phyloP scores from a whole-genome alignment of 92 coral and sea anemone genomes.

The Porites cylindrica region DNA sequence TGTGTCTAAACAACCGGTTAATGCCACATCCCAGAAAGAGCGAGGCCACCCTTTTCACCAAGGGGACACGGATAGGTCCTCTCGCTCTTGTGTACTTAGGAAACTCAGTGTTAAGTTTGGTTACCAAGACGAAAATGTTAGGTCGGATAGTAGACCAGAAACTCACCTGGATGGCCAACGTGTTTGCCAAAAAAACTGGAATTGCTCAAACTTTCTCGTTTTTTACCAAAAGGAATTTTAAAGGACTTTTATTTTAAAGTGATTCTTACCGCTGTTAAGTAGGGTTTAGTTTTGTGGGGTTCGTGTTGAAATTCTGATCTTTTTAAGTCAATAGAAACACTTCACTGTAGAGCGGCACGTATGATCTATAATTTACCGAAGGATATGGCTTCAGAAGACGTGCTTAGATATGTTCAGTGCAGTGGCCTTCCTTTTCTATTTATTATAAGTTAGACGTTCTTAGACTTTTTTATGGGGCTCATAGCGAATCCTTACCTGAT shows the following conservation, averaged over 20 bases:
- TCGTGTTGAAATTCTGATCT: constrained; percentile 20
- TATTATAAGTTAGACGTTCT: too few relatives aligned
- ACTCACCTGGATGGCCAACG: constrained; percentile 15
- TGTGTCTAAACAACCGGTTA: background rate
- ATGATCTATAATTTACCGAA: constrained; percentile 15
- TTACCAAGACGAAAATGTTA: constrained; percentile 26
- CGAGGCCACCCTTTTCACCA: constrained; percentile 20
- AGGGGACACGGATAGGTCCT: constrained; percentile 9
- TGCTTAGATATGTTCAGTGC: constrained; percentile 8
- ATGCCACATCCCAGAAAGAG: constrained; percentile 26
- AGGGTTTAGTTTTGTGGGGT: constrained; percentile 1
- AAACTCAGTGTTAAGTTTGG: constrained; percentile 11
- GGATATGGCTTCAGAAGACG: constrained; percentile 1
- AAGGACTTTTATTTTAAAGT: too few relatives aligned
- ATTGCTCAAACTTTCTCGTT: too few relatives aligned
- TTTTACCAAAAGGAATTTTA: background rate
- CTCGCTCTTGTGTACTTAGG: constrained; percentile 25
- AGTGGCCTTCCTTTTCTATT: constrained; percentile 8
- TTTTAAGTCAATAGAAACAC: constrained; percentile 28
- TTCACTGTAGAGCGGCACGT: background rate
- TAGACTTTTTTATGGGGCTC: too few relatives aligned
- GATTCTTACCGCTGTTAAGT: too few relatives aligned
- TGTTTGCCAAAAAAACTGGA: too few relatives aligned
- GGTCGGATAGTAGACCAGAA: constrained; percentile 24
- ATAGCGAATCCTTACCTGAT: too few relatives aligned